Evolutionary conservation across 2,113 vertebrate genomes (phyloP).

Genomic region (Oryzias woworae): DNA sequence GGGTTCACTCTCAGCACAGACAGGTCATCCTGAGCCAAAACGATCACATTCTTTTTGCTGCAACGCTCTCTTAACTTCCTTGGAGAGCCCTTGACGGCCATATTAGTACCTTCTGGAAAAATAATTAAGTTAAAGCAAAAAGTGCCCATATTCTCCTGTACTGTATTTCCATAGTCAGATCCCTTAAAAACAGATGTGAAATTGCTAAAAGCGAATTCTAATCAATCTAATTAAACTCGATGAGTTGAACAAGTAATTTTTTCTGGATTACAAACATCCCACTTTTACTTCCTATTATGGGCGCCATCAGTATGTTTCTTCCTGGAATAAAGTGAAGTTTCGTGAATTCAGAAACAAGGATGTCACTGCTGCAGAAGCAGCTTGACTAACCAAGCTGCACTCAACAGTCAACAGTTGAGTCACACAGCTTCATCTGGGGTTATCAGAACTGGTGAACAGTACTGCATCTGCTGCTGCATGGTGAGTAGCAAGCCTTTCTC

Average conservation of each 20-base stretch:
- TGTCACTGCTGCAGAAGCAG: conserved; percentile 36
- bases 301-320: conserved; percentile 51
- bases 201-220: not conserved
- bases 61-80: conserved; percentile 5
- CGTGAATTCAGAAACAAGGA: conserved; percentile 60
- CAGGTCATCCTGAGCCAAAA: conserved; percentile 39
- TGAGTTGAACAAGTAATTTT: not conserved
- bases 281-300: conserved; percentile 26
- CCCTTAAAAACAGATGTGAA: not conserved
- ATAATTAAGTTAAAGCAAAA: conserved; percentile 22
- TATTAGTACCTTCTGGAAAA: conserved; percentile 5
- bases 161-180: not conserved
- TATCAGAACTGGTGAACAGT: conserved; percentile 61
- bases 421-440: conserved; percentile 45
- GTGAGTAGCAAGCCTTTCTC: conserved; percentile 67
- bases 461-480: conserved; percentile 54
- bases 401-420: conserved; percentile 44
- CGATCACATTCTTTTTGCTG: conserved; percentile 17
- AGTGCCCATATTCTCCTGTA: not conserved
- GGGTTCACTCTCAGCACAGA: conserved; percentile 27
- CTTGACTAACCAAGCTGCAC: conserved; percentile 29
- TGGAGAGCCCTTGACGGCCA: conserved; percentile 18
- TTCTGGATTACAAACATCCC: conserved; percentile 6
- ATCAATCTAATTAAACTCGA: not conserved
- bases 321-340: conserved; percentile 63